Percentiles rank a stretch among this genome's conserved stretches.
phyloP scores from a whole-genome alignment of 2,797 vertebrate species.

The Melanotaenia trifasciata region DNA sequence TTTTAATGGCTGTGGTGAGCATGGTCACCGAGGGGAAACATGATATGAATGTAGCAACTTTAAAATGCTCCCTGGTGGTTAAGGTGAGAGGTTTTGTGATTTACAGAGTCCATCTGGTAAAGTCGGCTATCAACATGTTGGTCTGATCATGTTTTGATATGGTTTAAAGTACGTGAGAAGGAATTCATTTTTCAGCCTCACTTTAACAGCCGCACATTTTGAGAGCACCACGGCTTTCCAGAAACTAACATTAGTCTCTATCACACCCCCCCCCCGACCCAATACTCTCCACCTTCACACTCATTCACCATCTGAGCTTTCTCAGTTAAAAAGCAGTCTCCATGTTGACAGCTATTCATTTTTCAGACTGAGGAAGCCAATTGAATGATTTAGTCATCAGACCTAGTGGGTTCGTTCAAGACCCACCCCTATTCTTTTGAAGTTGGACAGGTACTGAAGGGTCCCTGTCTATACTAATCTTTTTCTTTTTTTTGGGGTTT shows the following conservation, averaged over 20 bases:
- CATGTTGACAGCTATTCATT: conserved; percentile 34
- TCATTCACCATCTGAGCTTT: conserved; percentile 23
- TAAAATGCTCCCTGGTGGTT: conserved; percentile 48
- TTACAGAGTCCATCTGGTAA: conserved; percentile 54
- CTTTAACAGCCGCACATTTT: conserved; percentile 45
- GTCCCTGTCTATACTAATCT: conserved; percentile 47
- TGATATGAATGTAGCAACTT: conserved; percentile 53
- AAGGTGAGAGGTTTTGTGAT: conserved; percentile 49
- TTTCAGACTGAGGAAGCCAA: conserved; percentile 45
- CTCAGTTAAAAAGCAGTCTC: conserved; percentile 36
- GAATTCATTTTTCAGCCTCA: conserved; percentile 50
- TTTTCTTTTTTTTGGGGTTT: conserved; percentile 4
- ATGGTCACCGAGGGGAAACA: conserved; percentile 47
- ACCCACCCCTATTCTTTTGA: conserved; percentile 56
- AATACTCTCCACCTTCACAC: conserved; percentile 19
- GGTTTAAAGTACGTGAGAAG: conserved; percentile 33
- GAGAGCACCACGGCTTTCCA: conserved; percentile 22
- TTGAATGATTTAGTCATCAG: conserved; percentile 63
- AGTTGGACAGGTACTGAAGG: conserved; percentile 54
- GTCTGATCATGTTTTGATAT: conserved; percentile 22
- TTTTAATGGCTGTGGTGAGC: conserved; percentile 55
- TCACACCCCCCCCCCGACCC: background rate
- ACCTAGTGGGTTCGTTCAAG: conserved; percentile 49
- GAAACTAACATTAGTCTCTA: conserved; percentile 35
- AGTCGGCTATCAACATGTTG: conserved; percentile 23